Percentiles rank a stretch among this genome's conserved stretches.
Conservation (phyloP, 2,888 invertebrate genomes). For the Notodromas monacha region DNA sequence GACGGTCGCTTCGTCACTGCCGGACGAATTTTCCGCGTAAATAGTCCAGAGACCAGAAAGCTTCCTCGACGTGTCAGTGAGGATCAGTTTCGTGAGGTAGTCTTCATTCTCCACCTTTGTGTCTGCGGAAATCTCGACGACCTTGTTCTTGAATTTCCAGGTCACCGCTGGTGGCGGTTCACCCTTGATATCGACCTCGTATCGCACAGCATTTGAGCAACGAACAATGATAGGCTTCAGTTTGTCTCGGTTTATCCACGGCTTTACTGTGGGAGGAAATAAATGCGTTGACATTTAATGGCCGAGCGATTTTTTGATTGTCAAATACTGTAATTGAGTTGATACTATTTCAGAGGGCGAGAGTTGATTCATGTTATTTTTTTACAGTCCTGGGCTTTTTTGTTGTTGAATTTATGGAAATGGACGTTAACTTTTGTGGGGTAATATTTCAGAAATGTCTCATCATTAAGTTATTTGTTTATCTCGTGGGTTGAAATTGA, state of each 20-base stretch:
- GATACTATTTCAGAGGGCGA: too few relatives aligned
- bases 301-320: too few relatives aligned
- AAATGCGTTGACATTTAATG: too few relatives aligned
- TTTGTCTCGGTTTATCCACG: slow-evolving; percentile 51
- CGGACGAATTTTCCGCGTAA: slow-evolving; percentile 64
- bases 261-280: slow-evolving; percentile 52
- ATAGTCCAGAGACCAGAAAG: slow-evolving; percentile 69
- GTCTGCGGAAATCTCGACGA: too few relatives aligned
- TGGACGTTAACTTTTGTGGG: too few relatives aligned
- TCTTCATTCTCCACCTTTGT: slow-evolving; percentile 60
- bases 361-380: too few relatives aligned
- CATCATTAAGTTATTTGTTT: too few relatives aligned
- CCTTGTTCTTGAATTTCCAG: slow-evolving; percentile 36
- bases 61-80: slow-evolving; percentile 44
- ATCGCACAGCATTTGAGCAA: slow-evolving; percentile 67
- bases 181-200: slow-evolving; percentile 70
- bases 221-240: slow-evolving; percentile 69
- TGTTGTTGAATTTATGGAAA: too few relatives aligned
- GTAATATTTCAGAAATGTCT: not conserved
- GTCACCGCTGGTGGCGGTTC: slow-evolving; percentile 64
- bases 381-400: too few relatives aligned
- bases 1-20: slow-evolving; percentile 73
- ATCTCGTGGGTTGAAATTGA: too few relatives aligned
- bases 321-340: too few relatives aligned
- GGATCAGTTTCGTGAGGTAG: slow-evolving; percentile 51